These are phyloP conservation scores for Chinchilla lanigera DNA, from an alignment of 2,113 vertebrate genomes.

Conservation along the genomic window DNA sequence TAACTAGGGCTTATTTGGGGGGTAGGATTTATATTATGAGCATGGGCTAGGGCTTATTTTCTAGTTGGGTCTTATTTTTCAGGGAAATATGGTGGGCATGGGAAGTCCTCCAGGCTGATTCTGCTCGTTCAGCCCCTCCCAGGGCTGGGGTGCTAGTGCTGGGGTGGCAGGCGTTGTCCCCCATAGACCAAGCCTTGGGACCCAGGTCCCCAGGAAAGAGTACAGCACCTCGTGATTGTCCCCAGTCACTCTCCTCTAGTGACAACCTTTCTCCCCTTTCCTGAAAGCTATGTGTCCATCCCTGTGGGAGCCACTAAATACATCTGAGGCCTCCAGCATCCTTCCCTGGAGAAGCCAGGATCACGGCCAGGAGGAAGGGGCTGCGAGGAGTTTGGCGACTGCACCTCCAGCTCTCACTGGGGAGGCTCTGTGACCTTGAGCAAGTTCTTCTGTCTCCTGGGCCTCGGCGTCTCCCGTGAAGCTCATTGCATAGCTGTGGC, in stretches of 20 bases:
- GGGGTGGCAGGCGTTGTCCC: no score
- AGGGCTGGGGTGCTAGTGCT: not conserved
- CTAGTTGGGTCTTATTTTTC: not conserved
- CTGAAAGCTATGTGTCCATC: not conserved
- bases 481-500: not conserved
- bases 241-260: not conserved
- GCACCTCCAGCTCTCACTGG: not conserved
- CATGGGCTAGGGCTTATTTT: not conserved
- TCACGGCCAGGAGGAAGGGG: not conserved
- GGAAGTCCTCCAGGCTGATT: not conserved
- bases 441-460: not conserved
- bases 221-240: not conserved
- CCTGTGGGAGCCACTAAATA: not conserved
- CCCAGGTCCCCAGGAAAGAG: not conserved
- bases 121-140: not conserved
- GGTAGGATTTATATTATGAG: not conserved
- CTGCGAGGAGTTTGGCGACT: not conserved
- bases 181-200: accelerated
- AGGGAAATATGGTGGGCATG: not conserved
- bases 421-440: not conserved
- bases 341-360: not conserved
- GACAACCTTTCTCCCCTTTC: not conserved
- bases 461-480: not conserved
- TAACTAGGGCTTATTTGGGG: not conserved
- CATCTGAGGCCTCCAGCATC: not conserved